phyloP scores from a whole-genome alignment of 2,797 vertebrate genomes.

The Lophotriccus pileatus region DNA sequence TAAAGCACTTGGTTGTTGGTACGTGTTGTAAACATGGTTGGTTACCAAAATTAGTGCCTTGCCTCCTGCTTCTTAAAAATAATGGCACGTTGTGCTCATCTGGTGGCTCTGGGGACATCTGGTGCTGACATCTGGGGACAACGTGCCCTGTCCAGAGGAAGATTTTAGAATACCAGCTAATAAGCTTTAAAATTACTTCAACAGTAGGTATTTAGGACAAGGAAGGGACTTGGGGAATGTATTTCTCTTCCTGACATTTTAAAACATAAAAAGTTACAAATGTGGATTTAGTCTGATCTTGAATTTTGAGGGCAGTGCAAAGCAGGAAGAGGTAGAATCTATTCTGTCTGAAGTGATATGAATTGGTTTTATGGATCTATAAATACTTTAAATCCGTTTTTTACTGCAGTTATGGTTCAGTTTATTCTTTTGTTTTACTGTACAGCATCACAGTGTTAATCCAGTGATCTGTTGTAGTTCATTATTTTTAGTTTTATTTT shows the following conservation, averaged over 20 bases:
- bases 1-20: background rate
- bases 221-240: background rate
- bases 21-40: background rate
- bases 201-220: background rate
- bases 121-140: conserved; percentile 39
- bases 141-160: background rate
- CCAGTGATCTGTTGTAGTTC: background rate
- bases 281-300: background rate
- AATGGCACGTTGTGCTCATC: background rate
- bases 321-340: background rate
- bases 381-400: background rate
- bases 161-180: background rate
- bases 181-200: background rate
- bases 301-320: background rate
- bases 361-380: background rate
- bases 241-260: background rate
- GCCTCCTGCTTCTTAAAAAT: conserved; percentile 25
- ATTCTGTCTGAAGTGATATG: background rate
- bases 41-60: conserved; percentile 22
- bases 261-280: background rate
- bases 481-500: background rate
- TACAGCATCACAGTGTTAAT: background rate
- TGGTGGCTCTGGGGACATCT: conserved; percentile 15
- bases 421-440: background rate
- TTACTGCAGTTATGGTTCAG: background rate